These are phyloP conservation scores for Achroia grisella DNA, from an alignment of 1,140 invertebrate species.

Conservation along the genomic window DNA sequence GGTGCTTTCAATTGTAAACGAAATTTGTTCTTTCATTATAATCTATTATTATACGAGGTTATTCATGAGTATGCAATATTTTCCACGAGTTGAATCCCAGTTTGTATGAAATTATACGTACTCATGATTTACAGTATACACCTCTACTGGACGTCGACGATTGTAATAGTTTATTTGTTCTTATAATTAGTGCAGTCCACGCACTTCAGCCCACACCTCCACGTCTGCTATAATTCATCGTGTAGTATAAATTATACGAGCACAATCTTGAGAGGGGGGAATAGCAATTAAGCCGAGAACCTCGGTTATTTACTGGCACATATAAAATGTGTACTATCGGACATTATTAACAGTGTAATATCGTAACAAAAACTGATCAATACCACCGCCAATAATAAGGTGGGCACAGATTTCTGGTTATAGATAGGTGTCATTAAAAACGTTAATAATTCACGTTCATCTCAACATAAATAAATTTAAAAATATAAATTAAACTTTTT, in stretches of 20 bases:
- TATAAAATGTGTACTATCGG: constrained; percentile 27
- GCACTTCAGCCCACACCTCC: constrained; percentile 17
- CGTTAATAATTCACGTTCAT: too few species aligned
- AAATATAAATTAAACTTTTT: too few species aligned
- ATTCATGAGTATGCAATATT: too few species aligned
- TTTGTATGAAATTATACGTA: not conserved
- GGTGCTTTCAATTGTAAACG: constrained; percentile 1
- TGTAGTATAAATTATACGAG: constrained; percentile 39
- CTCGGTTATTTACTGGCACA: constrained; percentile 32
- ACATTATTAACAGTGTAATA: constrained; percentile 24
- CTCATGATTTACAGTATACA: too few species aligned
- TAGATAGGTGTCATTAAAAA: not conserved
- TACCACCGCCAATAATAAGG: constrained; percentile 3
- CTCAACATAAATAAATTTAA: too few species aligned
- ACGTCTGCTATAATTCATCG: constrained; percentile 31
- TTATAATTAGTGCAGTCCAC: constrained; percentile 9
- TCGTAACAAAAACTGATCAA: constrained; percentile 18
- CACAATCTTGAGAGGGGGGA: constrained; percentile 33
- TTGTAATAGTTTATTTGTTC: constrained; percentile 1
- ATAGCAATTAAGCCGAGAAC: constrained; percentile 39
- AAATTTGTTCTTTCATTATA: constrained; percentile 1
- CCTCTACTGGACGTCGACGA: too few species aligned
- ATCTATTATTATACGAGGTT: too few species aligned
- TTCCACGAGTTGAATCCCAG: too few species aligned
- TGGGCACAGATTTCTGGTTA: not conserved